Evolutionary conservation across 1,140 invertebrate species (phyloP).

Genomic region (Brachionus sp.): DNA sequence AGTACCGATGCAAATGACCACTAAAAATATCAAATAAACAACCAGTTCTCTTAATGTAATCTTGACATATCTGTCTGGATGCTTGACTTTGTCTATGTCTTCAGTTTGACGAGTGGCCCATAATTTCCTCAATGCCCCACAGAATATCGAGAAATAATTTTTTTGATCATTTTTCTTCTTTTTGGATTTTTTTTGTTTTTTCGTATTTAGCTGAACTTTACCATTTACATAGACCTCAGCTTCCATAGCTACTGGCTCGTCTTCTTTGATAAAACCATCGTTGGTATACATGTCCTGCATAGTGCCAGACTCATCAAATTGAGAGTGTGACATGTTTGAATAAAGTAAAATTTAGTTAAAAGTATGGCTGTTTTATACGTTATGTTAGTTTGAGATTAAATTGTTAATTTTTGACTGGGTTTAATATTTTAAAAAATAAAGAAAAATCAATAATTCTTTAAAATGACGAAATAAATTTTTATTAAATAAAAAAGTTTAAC

Average conservation of each 20-base stretch:
- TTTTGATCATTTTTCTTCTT: constrained; percentile 37
- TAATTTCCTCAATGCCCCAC: constrained; percentile 46
- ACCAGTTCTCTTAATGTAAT: constrained; percentile 65
- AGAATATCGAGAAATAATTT: not conserved
- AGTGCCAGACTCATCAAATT: not conserved
- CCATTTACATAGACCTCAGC: constrained; percentile 43
- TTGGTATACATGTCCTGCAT: not conserved
- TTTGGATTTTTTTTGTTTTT: constrained; percentile 23
- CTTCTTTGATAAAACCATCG: constrained; percentile 23
- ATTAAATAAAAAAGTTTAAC: not conserved
- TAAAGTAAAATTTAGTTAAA: not conserved
- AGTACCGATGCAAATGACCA: constrained; percentile 64
- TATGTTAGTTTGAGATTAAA: not conserved
- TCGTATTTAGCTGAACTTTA: not conserved
- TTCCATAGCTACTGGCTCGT: constrained; percentile 30
- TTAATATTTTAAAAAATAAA: not conserved
- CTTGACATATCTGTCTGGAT: constrained; percentile 57
- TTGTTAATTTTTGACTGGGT: not conserved
- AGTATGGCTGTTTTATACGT: no score
- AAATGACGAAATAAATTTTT: not conserved
- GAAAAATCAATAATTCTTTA: not conserved
- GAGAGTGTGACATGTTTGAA: constrained; percentile 27
- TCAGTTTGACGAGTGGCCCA: constrained; percentile 60
- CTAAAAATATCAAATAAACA: constrained; percentile 64
- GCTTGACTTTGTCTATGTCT: constrained; percentile 50